phyloP scores from a whole-genome alignment of 2,113 vertebrate genomes.

The Lycaon pictus region DNA sequence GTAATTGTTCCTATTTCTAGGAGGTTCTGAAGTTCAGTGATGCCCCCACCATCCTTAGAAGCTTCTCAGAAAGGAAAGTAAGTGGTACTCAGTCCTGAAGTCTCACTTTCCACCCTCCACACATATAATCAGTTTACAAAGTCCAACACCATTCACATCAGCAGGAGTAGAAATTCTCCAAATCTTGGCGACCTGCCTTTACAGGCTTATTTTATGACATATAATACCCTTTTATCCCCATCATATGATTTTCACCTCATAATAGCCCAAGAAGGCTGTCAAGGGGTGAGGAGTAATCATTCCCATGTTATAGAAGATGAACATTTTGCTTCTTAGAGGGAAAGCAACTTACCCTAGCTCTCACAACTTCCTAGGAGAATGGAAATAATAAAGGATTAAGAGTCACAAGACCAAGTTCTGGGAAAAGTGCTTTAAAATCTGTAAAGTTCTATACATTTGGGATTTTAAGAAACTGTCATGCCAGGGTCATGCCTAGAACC shows the following conservation, averaged over 20 bases:
- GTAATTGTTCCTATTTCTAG: conserved; percentile 55
- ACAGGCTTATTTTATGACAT: neutral
- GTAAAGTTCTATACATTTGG: conserved; percentile 12
- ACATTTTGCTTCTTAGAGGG: neutral
- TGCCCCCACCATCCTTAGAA: conserved; percentile 16
- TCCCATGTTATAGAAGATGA: neutral
- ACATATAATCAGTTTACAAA: conserved; percentile 38
- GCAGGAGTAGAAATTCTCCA: neutral
- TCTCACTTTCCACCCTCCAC: neutral
- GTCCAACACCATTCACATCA: conserved; percentile 32
- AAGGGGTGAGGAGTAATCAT: neutral
- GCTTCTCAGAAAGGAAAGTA: conserved; percentile 57
- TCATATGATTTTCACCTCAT: neutral
- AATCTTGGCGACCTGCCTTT: neutral
- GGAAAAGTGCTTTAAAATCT: conserved; percentile 35
- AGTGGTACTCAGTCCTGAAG: neutral
- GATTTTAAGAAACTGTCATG: conserved; percentile 36
- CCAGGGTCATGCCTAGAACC: neutral
- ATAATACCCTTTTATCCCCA: neutral
- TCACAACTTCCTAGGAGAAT: neutral
- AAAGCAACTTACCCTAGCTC: neutral
- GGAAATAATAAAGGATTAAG: conserved; percentile 43
- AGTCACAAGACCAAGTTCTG: conserved; percentile 13
- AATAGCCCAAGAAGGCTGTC: neutral
- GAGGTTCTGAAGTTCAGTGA: neutral